phyloP scores from a whole-genome alignment of 1,140 invertebrate genomes.

The Mylabris phalerata region DNA sequence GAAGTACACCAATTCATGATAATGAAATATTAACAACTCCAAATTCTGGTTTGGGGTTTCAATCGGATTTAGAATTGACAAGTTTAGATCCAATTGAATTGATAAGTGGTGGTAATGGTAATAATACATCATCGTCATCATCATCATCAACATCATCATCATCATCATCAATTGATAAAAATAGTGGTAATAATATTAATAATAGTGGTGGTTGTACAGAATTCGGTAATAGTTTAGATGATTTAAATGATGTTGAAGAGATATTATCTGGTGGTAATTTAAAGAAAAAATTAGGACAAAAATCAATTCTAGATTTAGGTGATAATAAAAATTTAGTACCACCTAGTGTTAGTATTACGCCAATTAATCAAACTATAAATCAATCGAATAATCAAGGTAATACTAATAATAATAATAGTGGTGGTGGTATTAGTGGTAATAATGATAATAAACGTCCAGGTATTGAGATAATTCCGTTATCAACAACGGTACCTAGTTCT shows the following conservation, averaged over 20 bases:
- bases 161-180: slow-evolving; percentile 39
- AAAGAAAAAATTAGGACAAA: slow-evolving; percentile 42
- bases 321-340: slow-evolving; percentile 55
- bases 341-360: slow-evolving; percentile 73
- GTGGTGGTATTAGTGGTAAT: neutral
- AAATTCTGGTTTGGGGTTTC: slow-evolving; percentile 54
- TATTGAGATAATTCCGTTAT: slow-evolving; percentile 74
- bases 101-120: slow-evolving; percentile 31
- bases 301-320: slow-evolving; percentile 44
- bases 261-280: slow-evolving; percentile 41
- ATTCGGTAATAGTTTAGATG: slow-evolving; percentile 47
- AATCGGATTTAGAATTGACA: slow-evolving; percentile 56
- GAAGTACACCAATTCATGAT: slow-evolving; percentile 50
- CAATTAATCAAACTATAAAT: slow-evolving; percentile 43
- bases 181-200: slow-evolving; percentile 34
- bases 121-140: neutral
- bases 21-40: slow-evolving; percentile 44
- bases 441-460: slow-evolving; percentile 52
- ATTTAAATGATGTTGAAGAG: slow-evolving; percentile 49
- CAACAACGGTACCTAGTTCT: slow-evolving; percentile 61
- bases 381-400: neutral
- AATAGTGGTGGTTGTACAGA: slow-evolving; percentile 34
- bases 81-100: slow-evolving; percentile 54
- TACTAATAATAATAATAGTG: neutral
- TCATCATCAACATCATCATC: no score